Conservation (phyloP, 1,140 invertebrate species). For the Oryctes rhinoceros region DNA sequence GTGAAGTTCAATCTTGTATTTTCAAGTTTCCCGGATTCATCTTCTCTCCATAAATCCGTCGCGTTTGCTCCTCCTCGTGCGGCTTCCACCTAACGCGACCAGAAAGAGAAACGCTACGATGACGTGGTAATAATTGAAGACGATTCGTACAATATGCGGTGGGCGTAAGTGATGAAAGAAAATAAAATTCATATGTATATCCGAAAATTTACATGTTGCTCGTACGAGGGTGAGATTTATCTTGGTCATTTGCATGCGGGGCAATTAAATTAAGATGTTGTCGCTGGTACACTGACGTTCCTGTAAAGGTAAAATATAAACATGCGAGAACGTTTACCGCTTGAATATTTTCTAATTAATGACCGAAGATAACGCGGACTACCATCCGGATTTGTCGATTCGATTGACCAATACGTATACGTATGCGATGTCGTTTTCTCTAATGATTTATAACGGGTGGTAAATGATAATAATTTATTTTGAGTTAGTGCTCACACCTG, state of each 20-base stretch:
- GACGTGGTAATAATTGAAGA: slow-evolving; percentile 1
- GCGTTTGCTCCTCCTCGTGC: slow-evolving; percentile 10
- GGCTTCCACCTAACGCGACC: neutral
- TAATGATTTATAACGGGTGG: neutral
- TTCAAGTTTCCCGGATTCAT: slow-evolving; percentile 38
- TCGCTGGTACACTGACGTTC: slow-evolving; percentile 18
- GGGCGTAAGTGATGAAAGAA: slow-evolving; percentile 42
- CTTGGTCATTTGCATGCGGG: slow-evolving; percentile 29
- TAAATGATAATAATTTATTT: slow-evolving; percentile 29
- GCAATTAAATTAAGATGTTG: slow-evolving; percentile 39
- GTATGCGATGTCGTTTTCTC: neutral
- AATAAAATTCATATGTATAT: slow-evolving; percentile 43
- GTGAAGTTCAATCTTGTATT: slow-evolving; percentile 42
- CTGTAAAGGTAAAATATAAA: slow-evolving; percentile 25
- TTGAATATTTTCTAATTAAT: slow-evolving; percentile 27
- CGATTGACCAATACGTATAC: slow-evolving; percentile 22
- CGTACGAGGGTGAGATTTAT: slow-evolving; percentile 38
- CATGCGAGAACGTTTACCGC: slow-evolving; percentile 27
- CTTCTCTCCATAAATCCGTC: slow-evolving; percentile 11
- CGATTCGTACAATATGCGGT: slow-evolving; percentile 25
- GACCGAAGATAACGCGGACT: slow-evolving; percentile 13
- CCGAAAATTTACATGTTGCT: slow-evolving; percentile 38
- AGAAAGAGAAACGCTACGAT: neutral
- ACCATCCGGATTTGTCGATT: slow-evolving; percentile 32
- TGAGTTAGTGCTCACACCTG: slow-evolving; percentile 8